Percentiles rank a stretch among this genome's conserved stretches.
These are phyloP conservation scores for Bos taurus DNA, from an alignment of 2,113 vertebrate species.

Conservation along the genomic window DNA sequence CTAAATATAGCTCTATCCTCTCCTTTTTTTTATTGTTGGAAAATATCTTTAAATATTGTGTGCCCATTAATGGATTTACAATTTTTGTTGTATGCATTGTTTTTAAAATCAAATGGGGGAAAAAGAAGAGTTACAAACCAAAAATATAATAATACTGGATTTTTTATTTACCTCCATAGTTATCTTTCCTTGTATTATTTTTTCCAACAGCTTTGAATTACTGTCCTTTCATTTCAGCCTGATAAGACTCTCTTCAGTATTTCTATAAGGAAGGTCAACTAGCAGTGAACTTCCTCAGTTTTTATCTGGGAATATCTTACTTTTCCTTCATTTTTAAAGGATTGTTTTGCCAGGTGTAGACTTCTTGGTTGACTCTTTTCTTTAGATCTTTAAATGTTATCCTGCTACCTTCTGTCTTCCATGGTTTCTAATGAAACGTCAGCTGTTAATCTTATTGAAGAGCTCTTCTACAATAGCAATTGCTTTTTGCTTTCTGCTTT, in stretches of 20 bases:
- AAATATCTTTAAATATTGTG: background rate
- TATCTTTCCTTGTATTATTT: background rate
- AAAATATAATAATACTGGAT: background rate
- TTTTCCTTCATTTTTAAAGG: background rate
- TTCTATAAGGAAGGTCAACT: background rate
- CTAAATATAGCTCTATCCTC: background rate
- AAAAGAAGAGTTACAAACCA: background rate
- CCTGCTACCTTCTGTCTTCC: background rate
- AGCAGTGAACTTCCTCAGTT: background rate
- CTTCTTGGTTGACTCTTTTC: background rate
- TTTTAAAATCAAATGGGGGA: background rate
- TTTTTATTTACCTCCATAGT: background rate
- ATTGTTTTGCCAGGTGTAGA: background rate
- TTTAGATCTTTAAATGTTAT: background rate
- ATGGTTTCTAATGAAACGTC: background rate
- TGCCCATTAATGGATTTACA: background rate
- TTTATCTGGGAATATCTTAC: background rate
- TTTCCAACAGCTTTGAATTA: background rate
- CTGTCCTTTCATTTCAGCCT: background rate
- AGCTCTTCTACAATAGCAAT: background rate
- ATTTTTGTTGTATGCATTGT: background rate
- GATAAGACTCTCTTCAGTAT: background rate
- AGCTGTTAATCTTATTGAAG: background rate
- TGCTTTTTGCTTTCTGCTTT: background rate
- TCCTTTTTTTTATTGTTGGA: background rate